Conservation (phyloP, 1,140 invertebrate genomes). For the Hyles vespertilio region DNA sequence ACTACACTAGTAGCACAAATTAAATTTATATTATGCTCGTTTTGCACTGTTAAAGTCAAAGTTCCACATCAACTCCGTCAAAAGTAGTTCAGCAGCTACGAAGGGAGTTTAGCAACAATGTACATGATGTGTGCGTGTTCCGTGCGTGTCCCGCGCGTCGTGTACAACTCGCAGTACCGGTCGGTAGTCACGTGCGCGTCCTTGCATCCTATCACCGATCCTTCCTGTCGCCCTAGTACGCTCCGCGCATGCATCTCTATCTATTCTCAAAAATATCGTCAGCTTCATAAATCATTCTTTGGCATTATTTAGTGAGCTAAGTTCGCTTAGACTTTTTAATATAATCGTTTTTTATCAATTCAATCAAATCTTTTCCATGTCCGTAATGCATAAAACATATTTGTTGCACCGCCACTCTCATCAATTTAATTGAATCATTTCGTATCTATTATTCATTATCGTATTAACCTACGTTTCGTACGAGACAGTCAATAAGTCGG, state of each 20-base stretch:
- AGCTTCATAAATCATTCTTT: conserved; percentile 61
- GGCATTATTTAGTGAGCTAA: conserved; percentile 72
- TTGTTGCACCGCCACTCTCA: background rate
- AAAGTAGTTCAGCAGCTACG: conserved; percentile 52
- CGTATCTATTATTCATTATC: conserved; percentile 19
- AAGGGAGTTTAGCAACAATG: conserved; percentile 44
- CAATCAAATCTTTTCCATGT: conserved; percentile 36
- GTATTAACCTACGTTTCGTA: conserved; percentile 23
- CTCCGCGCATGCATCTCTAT: conserved; percentile 25
- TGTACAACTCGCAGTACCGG: conserved; percentile 21
- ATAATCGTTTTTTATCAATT: conserved; percentile 30
- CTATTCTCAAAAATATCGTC: conserved; percentile 25
- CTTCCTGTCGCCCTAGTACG: conserved; percentile 34
- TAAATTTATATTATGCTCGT: conserved; percentile 57
- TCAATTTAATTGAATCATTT: conserved; percentile 32
- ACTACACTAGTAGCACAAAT: conserved; percentile 63
- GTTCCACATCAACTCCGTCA: conserved; percentile 49
- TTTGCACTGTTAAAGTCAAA: conserved; percentile 47
- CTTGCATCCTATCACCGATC: conserved; percentile 40
- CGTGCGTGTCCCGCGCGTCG: conserved; percentile 16
- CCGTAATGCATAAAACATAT: conserved; percentile 48
- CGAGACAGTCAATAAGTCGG: too few species aligned
- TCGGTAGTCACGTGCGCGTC: conserved; percentile 22
- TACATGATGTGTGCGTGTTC: conserved; percentile 26
- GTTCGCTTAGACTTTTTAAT: conserved; percentile 39